Conservation (phyloP, 2,113 vertebrate genomes). For the Taxidea taxus region DNA sequence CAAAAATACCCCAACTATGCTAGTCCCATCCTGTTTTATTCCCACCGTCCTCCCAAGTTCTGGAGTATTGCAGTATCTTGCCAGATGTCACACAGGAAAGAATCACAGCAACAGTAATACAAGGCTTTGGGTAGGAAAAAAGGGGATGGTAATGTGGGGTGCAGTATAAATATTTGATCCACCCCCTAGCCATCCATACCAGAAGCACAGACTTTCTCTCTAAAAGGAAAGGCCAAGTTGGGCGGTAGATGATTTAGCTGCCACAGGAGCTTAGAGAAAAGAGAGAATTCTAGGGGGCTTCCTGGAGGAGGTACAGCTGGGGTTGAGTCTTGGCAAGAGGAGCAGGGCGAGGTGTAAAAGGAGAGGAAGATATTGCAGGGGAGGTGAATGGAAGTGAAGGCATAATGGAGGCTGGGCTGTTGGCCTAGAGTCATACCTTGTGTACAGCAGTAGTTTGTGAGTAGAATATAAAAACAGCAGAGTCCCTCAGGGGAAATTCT, state of each 20-base stretch:
- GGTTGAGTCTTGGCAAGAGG: background rate
- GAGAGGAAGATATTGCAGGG: background rate
- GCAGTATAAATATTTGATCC: background rate
- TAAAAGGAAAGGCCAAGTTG: background rate
- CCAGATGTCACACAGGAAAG: background rate
- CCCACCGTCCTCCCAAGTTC: background rate
- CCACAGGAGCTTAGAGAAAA: background rate
- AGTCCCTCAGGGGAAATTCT: background rate
- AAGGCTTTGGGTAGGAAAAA: background rate
- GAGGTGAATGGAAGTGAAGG: background rate
- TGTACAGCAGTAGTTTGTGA: background rate
- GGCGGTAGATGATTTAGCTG: background rate
- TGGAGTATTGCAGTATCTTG: background rate
- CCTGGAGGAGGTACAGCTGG: background rate
- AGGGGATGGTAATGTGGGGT: background rate
- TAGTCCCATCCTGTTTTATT: background rate
- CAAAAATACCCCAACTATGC: background rate
- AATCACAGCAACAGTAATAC: background rate
- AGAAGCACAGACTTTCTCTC: background rate
- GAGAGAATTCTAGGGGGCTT: background rate
- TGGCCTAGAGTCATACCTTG: background rate
- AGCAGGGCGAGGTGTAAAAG: background rate
- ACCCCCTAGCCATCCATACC: background rate
- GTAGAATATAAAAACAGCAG: background rate
- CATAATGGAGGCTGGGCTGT: background rate